Conservation (phyloP, 2,797 vertebrate species). For the Champsocephalus esox region DNA sequence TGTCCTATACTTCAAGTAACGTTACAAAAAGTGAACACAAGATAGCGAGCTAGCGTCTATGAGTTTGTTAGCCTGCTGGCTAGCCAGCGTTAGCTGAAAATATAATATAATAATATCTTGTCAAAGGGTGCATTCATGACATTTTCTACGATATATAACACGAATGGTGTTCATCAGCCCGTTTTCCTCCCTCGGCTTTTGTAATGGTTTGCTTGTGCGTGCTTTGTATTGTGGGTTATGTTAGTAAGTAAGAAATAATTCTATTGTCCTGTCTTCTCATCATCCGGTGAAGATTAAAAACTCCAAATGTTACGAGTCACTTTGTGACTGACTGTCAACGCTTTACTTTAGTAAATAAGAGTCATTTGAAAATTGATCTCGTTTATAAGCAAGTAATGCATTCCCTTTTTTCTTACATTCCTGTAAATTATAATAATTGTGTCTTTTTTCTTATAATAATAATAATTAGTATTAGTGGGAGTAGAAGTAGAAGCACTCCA, state of each 20-base stretch:
- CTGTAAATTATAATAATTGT: no score
- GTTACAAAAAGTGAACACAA: conserved; percentile 22
- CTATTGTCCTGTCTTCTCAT: conserved; percentile 60
- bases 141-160: background rate
- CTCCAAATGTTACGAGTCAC: background rate
- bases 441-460: no score
- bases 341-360: background rate
- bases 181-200: rapidly evolving
- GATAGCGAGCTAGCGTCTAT: conserved; percentile 42
- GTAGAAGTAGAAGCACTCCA: background rate
- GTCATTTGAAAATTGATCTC: background rate
- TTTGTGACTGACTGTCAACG: background rate
- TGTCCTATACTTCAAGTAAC: background rate
- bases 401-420: background rate
- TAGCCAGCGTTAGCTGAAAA: conserved; percentile 54
- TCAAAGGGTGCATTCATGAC: background rate
- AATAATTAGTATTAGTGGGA: background rate
- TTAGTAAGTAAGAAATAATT: conserved; percentile 40
- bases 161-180: rapidly evolving
- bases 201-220: conserved; percentile 1
- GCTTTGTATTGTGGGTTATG: conserved; percentile 24
- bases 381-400: background rate
- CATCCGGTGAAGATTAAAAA: conserved; percentile 11
- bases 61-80: conserved; percentile 67
- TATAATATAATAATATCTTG: background rate